Base-by-base conservation (phyloP, 2,113 vertebrate genomes). In the Crotalus helleri region DNA sequence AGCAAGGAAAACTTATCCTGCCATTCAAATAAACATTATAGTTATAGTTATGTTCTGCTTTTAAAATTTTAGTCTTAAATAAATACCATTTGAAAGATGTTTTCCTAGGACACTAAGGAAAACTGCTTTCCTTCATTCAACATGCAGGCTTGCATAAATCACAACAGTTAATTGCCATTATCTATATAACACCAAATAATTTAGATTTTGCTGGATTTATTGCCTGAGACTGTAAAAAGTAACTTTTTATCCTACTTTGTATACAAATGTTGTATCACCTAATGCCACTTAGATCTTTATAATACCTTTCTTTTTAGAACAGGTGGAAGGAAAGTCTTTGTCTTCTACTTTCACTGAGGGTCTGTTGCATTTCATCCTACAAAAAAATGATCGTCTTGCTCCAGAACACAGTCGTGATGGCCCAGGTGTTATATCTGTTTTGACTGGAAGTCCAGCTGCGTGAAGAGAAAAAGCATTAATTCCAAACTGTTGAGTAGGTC, bases 251-350 rank as follows among this genome's bases (percentile, higher is more conserved):
- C 19, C 46, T 13, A 54, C 33, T 57, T 90, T 53, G 17, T 53
- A 88, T 24, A 64, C 2, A 88, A 64, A 1, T 49, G 8, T 24
- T 89, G 5, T 17, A 89, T 5, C 6, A 54, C 11, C 74, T 90
- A 46, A 61, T 44, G 33, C 74, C 39, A 81, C 17, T 81, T 81
- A 81, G 39, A 81, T 9, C 33, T 81, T 81, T 8, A 23, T 0
- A 24, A 95, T 97, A 99, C 99, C 99, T 99, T 99, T 99, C 96
- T 99, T 99, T 98, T 99, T 99, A 0, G 99, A 99, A 97, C 99
- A 99, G 86, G 98, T 99, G 12, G 99, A 99, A 85, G 99, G 98
- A 94, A 99, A 99, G 96, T 99, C 99, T 96, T 99, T 99, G 74
- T 99, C 99, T 97, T 99, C 99, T 69, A 99, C 98, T 97, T 99